A percentile compares a stretch with the other conserved stretches of the same genome.
Conservation (phyloP, 2,797 vertebrate species). For the Salarias fasciatus region DNA sequence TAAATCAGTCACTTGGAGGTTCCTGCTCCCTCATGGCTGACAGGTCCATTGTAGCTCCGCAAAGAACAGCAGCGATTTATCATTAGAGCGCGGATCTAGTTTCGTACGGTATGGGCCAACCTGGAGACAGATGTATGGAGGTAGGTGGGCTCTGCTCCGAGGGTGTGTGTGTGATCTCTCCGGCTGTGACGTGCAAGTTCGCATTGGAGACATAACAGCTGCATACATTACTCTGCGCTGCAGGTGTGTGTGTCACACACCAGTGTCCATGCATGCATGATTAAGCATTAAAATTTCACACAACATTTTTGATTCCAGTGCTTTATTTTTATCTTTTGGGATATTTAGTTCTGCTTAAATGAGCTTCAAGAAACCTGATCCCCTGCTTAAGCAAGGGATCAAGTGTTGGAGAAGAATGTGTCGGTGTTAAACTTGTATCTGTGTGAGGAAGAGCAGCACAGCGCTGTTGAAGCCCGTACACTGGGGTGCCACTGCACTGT, state of each 20-base stretch:
- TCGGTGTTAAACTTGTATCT: background rate
- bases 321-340: too few species aligned
- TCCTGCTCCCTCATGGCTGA: conserved; percentile 47
- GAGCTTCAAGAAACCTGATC: too few species aligned
- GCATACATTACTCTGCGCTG: conserved; percentile 30
- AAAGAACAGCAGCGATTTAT: conserved; percentile 24
- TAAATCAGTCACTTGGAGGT: conserved; percentile 65
- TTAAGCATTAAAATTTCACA: too few species aligned
- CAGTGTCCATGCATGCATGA: background rate
- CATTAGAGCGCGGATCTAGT: conserved; percentile 29
- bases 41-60: conserved; percentile 25
- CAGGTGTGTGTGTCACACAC: conserved; percentile 39
- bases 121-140: conserved; percentile 53
- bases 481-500: conserved; percentile 31
- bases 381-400: background rate
- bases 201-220: conserved; percentile 8
- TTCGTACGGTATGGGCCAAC: conserved; percentile 22
- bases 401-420: background rate
- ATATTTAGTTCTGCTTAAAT: too few species aligned
- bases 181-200: conserved; percentile 22
- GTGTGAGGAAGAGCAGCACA: conserved; percentile 4
- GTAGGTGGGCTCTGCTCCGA: conserved; percentile 63
- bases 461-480: conserved; percentile 18
- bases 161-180: conserved; percentile 10
- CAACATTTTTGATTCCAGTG: too few species aligned